phyloP scores from a whole-genome alignment of 2,113 vertebrate genomes.

The Drymodes brunneopygia region DNA sequence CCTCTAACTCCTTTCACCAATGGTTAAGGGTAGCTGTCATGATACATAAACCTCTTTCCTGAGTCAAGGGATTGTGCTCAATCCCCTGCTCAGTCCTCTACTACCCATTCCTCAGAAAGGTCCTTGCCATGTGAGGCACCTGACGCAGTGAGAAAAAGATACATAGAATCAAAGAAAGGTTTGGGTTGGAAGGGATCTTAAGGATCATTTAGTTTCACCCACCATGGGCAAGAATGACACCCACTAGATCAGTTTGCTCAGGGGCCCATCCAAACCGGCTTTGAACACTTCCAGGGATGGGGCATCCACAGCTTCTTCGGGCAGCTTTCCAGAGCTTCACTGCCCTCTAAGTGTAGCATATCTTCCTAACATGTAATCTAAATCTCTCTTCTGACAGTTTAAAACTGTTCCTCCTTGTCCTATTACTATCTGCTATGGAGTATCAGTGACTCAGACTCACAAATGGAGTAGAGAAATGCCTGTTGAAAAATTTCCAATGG shows the following conservation, averaged over 20 bases:
- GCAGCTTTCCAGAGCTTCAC: background rate
- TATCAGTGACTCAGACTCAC: background rate
- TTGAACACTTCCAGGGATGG: background rate
- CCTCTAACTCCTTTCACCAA: background rate
- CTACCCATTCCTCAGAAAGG: background rate
- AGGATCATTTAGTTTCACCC: background rate
- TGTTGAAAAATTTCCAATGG: background rate
- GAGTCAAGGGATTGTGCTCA: accelerated
- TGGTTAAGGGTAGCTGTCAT: background rate
- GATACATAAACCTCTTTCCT: background rate
- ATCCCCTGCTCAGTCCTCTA: background rate
- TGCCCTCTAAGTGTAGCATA: background rate
- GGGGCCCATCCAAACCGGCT: background rate
- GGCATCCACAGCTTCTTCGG: background rate
- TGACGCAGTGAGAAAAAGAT: background rate
- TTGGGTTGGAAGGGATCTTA: background rate
- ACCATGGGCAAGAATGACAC: background rate
- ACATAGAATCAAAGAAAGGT: background rate
- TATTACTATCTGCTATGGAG: background rate
- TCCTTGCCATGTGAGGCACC: background rate
- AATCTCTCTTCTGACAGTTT: background rate
- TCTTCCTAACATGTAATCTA: background rate
- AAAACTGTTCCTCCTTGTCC: background rate
- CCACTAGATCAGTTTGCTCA: background rate
- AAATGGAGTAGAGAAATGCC: background rate